A percentile compares a stretch with the other conserved stretches of the same genome.
Evolutionary conservation across 2,797 vertebrate genomes (phyloP).

Genomic region (Pangasius krempfi): DNA sequence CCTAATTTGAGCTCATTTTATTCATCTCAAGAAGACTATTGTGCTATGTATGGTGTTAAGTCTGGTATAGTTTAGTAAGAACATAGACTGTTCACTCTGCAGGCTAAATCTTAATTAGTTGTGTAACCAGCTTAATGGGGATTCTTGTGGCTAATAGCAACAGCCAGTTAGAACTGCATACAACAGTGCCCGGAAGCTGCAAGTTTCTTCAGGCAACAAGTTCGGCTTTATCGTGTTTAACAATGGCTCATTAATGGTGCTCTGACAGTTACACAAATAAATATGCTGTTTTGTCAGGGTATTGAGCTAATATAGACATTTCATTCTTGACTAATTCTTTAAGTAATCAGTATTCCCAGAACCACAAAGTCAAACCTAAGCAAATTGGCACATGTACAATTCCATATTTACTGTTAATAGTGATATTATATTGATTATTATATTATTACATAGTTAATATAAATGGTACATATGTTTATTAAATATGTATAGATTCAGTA

Average conservation of each 20-base stretch:
- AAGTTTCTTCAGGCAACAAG: background rate
- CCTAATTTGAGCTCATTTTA: conserved; percentile 7
- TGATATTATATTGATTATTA: background rate
- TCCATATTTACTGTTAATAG: background rate
- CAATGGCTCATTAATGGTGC: background rate
- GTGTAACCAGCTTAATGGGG: conserved; percentile 52
- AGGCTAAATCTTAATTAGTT: conserved; percentile 69
- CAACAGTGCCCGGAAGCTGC: background rate
- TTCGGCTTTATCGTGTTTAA: background rate
- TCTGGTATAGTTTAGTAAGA: background rate
- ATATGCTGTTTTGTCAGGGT: background rate
- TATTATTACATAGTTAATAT: background rate
- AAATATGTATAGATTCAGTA: background rate
- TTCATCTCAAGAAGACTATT: background rate
- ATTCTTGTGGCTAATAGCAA: background rate
- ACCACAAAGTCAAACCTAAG: background rate
- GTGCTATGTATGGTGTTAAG: background rate
- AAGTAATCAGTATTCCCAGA: background rate
- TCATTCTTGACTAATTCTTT: background rate
- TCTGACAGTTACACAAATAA: background rate
- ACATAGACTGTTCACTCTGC: conserved; percentile 16
- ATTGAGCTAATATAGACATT: background rate
- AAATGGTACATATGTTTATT: background rate
- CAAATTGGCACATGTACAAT: background rate
- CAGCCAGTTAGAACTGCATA: background rate